Conservation (phyloP, 2,113 vertebrate species). For the Crotophaga sulcirostris region DNA sequence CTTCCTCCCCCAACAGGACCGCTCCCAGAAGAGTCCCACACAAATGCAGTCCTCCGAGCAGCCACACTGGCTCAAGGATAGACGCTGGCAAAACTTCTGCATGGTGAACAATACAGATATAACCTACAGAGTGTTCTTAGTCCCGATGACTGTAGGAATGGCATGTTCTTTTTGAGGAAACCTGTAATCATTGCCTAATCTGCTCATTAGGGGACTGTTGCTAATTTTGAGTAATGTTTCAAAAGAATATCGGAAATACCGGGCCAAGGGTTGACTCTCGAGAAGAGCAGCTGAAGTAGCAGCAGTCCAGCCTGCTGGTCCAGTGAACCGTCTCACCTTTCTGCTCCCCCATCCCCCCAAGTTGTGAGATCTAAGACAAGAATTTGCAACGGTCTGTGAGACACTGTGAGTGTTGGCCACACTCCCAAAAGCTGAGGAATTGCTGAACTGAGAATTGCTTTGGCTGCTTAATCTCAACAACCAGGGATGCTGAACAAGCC, state of each 20-base stretch:
- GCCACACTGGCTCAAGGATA: not conserved
- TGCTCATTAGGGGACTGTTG: not conserved
- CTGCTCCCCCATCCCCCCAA: not conserved
- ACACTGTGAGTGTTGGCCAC: slow-evolving; percentile 53
- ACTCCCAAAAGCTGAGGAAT: slow-evolving; percentile 49
- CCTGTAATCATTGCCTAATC: not conserved
- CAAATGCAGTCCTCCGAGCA: not conserved
- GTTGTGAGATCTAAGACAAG: slow-evolving; percentile 39
- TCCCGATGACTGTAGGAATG: not conserved
- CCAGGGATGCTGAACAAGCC: slow-evolving; percentile 21
- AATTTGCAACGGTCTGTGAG: slow-evolving; percentile 50
- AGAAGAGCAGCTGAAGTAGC: not conserved
- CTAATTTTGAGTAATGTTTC: not conserved
- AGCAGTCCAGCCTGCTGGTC: not conserved
- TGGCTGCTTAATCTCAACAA: slow-evolving; percentile 42
- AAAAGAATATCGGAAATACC: not conserved
- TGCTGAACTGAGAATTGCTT: slow-evolving; percentile 59
- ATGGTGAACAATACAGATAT: accelerated
- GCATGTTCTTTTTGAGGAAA: not conserved
- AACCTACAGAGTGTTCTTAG: not conserved
- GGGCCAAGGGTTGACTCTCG: not conserved
- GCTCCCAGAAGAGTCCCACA: too few species aligned
- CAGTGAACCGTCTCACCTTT: slow-evolving; percentile 3
- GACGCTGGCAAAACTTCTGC: not conserved
- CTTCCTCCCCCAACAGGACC: not conserved